Evolutionary conservation across 37 sponge, comb jelly and placozoan genomes (phyloP), one percentile per base, ranked within the genome.

Genomic region (Spongia lamella): DNA sequence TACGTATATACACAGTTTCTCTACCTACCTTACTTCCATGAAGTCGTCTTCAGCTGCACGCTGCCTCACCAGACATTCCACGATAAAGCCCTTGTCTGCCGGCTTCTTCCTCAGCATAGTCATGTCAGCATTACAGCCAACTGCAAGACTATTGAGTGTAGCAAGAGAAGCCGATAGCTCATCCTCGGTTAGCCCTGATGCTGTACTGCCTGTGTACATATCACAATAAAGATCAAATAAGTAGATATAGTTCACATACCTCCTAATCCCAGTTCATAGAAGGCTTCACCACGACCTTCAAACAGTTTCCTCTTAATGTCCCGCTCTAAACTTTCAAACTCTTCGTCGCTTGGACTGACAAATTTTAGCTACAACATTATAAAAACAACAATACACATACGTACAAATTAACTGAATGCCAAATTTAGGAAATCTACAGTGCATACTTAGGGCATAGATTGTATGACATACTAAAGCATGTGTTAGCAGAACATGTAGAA

Each of bases 241-340:
- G 49, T 3, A 24, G 26, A 15, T 25, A 31, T 26, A 7, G 6
- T 24, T n/a, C n/a, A 31, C 58, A 15, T 76, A 92, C 89, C 86
- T 81, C 83, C 88, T 19, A 68, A 32, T 34, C 93, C 96, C 30
- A 98, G 32, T 59, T 95, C 93, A 56, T 83, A 91, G 65, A 98
- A 88, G 34, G 85, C 72, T 55, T 98, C 99, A 29, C 99, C 99
- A 27, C 90, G 90, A 14, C 99, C 99, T 13, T 98, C 88, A 13
- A 64, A 73, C 61, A 98, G 29, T 53, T 80, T 75, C 27, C 39
- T 63, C 76, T 79, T 80, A 61, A 98, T 56, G 21, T 89, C 74
- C 22, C 63, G 79, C 56, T 67, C 61, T 15, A 98, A 78, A 47
- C 55, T 53, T 25, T 89, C 93, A 70, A 89, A 90, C 56, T 84